Conservation (phyloP, 1,140 invertebrate genomes). For the Adoxophyes honmai region DNA sequence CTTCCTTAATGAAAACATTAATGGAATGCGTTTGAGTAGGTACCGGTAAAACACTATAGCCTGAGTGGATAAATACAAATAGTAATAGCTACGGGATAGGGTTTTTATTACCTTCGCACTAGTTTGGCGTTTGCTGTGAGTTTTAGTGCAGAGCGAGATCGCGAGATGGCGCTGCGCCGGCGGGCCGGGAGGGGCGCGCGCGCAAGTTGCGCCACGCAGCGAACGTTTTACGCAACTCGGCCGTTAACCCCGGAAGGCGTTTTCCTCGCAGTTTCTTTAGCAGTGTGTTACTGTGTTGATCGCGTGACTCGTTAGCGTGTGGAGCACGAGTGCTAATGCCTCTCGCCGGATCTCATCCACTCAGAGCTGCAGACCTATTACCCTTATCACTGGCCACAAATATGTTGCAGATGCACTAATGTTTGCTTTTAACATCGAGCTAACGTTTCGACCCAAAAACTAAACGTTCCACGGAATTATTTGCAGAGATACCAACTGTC, state of each 20-base stretch:
- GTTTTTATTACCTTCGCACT: too few species aligned
- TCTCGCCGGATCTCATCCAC: conserved; percentile 39
- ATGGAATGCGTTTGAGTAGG: conserved; percentile 37
- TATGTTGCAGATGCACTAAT: conserved; percentile 32
- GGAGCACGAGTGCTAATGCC: conserved; percentile 37
- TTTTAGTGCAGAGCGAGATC: conserved; percentile 1
- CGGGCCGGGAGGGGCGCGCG: conserved; percentile 33
- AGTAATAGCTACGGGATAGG: too few species aligned
- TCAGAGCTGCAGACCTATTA: conserved; percentile 42
- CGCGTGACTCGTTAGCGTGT: conserved; percentile 66
- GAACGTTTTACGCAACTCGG: conserved; percentile 67
- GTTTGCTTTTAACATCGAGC: conserved; percentile 13
- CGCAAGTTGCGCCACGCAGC: conserved; percentile 55
- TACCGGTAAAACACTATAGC: too few species aligned
- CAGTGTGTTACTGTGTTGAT: conserved; percentile 66
- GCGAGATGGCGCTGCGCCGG: conserved; percentile 35
- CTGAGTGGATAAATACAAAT: too few species aligned
- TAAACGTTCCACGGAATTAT: too few species aligned
- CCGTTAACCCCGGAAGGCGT: conserved; percentile 73
- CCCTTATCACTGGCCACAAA: conserved; percentile 34
- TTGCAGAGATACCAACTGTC: too few species aligned
- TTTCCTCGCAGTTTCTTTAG: conserved; percentile 73
- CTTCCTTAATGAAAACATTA: conserved; percentile 4
- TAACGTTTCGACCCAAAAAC: too few species aligned
- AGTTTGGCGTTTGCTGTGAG: background rate